These are phyloP conservation scores for Xanthorhoe designata DNA, from an alignment of 2,888 invertebrate species.

Conservation along the genomic window DNA sequence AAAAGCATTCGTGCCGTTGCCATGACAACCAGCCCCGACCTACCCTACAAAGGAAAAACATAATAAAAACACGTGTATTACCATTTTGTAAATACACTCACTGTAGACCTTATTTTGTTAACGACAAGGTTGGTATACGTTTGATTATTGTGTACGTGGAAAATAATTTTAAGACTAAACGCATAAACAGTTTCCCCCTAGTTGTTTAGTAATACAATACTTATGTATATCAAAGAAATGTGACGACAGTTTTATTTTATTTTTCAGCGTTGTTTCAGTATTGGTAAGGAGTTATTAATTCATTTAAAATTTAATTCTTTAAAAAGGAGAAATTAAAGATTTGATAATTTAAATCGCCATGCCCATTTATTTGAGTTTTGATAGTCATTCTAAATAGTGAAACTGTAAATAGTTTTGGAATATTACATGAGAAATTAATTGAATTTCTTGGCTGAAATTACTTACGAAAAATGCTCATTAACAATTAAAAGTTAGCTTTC, in stretches of 20 bases:
- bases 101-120: neutral
- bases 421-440: too few relatives aligned
- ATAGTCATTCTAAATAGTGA: too few relatives aligned
- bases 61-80: constrained; percentile 61
- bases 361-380: too few relatives aligned
- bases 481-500: too few relatives aligned
- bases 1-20: constrained; percentile 62
- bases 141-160: neutral
- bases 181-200: constrained; percentile 63
- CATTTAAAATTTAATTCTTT: too few relatives aligned
- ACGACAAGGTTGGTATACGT: constrained; percentile 13
- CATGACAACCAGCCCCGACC: constrained; percentile 65
- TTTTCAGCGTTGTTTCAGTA: constrained; percentile 27
- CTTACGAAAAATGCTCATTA: too few relatives aligned
- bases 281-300: neutral
- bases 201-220: constrained; percentile 69
- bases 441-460: too few relatives aligned
- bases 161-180: constrained; percentile 52
- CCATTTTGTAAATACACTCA: constrained; percentile 20
- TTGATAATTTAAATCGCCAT: too few relatives aligned
- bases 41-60: constrained; percentile 66
- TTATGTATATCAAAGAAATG: constrained; percentile 56
- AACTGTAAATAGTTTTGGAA: too few relatives aligned
- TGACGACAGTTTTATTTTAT: constrained; percentile 47
- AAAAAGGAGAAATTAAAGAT: constrained; percentile 3